These are phyloP conservation scores for Drosophila kanekoi DNA, from an alignment of 2,888 invertebrate species.

Conservation along the genomic window DNA sequence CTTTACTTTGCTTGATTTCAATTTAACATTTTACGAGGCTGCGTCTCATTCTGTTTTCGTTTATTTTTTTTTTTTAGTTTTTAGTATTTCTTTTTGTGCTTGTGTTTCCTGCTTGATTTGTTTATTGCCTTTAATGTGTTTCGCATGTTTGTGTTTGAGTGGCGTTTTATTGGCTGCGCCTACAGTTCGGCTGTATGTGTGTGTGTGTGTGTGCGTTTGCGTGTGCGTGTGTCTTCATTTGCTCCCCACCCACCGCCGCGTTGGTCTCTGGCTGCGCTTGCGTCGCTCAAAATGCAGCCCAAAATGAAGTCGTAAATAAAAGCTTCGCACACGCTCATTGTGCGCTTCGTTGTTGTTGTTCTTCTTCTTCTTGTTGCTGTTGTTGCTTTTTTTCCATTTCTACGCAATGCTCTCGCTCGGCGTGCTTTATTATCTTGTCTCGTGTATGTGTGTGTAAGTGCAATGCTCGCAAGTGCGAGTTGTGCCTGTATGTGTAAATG, in stretches of 20 bases:
- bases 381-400: conserved; percentile 27
- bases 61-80: conserved; percentile 19
- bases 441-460: conserved; percentile 5
- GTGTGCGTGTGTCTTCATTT: conserved; percentile 8
- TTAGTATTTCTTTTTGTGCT: conserved; percentile 26
- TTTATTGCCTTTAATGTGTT: conserved; percentile 78
- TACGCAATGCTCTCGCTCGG: conserved; percentile 31
- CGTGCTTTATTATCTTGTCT: conserved; percentile 66
- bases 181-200: conserved; percentile 27
- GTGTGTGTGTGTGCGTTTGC: conserved; percentile 2
- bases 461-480: conserved; percentile 39
- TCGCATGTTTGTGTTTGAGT: conserved; percentile 72
- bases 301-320: conserved; percentile 59
- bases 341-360: not conserved
- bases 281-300: conserved; percentile 43
- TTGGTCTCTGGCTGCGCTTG: conserved; percentile 59
- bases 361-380: not conserved
- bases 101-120: conserved; percentile 77
- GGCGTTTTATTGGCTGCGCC: conserved; percentile 64
- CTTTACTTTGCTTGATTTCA: conserved; percentile 56
- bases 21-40: conserved; percentile 55
- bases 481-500: conserved; percentile 2
- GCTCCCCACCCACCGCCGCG: conserved; percentile 25
- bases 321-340: conserved; percentile 50
- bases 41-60: conserved; percentile 13